A percentile compares a stretch with the other conserved stretches of the same genome.
These are phyloP conservation scores for Sarcophaga caerulescens DNA, from an alignment of 2,888 invertebrate genomes.

Conservation along the genomic window DNA sequence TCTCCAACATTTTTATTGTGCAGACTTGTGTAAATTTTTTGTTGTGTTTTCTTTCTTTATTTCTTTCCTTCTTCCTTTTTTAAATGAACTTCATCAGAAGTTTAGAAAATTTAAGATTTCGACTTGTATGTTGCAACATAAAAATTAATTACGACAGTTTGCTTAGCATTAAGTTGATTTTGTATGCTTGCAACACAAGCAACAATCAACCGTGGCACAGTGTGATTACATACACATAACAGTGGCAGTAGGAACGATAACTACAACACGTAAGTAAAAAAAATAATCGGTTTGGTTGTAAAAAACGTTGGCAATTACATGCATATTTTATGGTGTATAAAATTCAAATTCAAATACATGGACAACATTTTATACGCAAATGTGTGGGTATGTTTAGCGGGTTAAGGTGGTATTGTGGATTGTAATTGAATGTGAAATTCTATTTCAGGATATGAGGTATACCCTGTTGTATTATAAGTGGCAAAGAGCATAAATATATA, in stretches of 20 bases:
- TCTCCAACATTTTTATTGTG: conserved; percentile 7
- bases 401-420: too few species aligned
- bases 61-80: background rate
- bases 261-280: conserved; percentile 20
- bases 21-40: background rate
- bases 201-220: background rate
- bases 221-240: background rate
- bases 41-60: conserved; percentile 19
- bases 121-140: conserved; percentile 48
- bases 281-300: conserved; percentile 21
- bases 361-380: background rate
- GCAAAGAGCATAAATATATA: too few species aligned
- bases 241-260: conserved; percentile 22
- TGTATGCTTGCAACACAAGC: background rate
- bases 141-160: conserved; percentile 69
- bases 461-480: too few species aligned
- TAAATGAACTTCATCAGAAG: background rate
- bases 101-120: conserved; percentile 34
- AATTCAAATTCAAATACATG: conserved; percentile 31
- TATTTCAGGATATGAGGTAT: too few species aligned
- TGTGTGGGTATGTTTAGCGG: too few species aligned
- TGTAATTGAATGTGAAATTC: too few species aligned
- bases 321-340: conserved; percentile 51
- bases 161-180: conserved; percentile 61
- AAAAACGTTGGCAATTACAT: conserved; percentile 53